Evolutionary conservation across 1,140 invertebrate genomes (phyloP).

Genomic region (Lineus longissimus): DNA sequence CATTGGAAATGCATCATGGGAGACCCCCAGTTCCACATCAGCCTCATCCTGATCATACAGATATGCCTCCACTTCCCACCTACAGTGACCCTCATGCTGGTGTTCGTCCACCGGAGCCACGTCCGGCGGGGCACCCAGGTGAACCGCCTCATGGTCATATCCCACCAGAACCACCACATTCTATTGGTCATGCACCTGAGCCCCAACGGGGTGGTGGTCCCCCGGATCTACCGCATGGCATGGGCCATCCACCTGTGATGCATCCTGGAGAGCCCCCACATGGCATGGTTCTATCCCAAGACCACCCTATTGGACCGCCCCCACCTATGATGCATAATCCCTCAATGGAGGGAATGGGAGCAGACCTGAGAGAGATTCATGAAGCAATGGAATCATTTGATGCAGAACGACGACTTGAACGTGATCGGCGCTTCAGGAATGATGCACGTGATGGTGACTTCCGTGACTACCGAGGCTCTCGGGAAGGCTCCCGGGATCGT

Average conservation of each 20-base stretch:
- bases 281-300: neutral
- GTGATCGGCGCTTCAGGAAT: neutral
- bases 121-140: constrained; percentile 26
- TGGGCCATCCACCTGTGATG: neutral
- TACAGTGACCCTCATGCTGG: too few species aligned
- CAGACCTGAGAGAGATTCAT: neutral
- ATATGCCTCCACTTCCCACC: too few species aligned
- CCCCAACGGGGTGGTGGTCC: neutral
- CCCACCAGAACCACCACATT: constrained; percentile 21
- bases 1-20: too few species aligned
- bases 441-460: constrained; percentile 9
- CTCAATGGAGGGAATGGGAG: neutral
- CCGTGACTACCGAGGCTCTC: constrained; percentile 10
- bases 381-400: too few species aligned
- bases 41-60: too few species aligned
- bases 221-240: neutral
- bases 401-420: constrained; percentile 15
- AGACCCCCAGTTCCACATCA: too few species aligned
- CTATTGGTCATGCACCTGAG: neutral
- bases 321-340: too few species aligned
- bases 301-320: neutral
- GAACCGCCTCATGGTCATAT: constrained; percentile 13
- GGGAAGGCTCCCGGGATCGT: constrained; percentile 20
- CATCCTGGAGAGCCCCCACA: neutral
- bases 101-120: too few species aligned